Base-by-base conservation (phyloP, 2,113 vertebrate species). In the Crocuta crocuta region DNA sequence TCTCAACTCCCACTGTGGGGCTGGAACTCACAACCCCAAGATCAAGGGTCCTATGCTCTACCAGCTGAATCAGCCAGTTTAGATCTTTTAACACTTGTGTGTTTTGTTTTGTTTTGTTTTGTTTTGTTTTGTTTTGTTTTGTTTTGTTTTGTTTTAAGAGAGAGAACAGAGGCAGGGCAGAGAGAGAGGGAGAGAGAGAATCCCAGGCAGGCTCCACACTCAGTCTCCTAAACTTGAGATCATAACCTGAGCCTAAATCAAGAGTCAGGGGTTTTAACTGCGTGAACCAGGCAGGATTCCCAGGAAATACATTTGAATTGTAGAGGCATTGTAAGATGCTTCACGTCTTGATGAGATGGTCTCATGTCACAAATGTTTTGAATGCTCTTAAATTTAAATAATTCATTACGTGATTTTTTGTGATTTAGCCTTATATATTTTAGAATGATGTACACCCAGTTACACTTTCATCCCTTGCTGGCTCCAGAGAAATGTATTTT, bases 261-360 rank as follows among this genome's bases (percentile, higher is more conserved):
- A 3, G 23, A 74, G 71, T 23, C 23, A 74, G 71, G 43, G 12
- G 17, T 23, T 28, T 28, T 74, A 74, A 74, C 39, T 26, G 23
- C 43, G 39, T 45, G 39, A 45, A 24, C 39, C 23, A 26, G 39
- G 10, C 39, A 74, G 23, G 71, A 5, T 24, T 23, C 39, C 73
- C 63, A 94, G 88, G 61, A 80, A 66, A 61, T 78, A 74, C 61
- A 83, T 65, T 96, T 94, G 96, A 86, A 86, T 79, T 83, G 39
- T 74, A 73, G 43, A 89, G 19, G 24, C 71, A 80, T 48, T 83
- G 10, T 90, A 48, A 78, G 92, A 90, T 88, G 11, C 7, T 35
- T 93, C 35, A 35, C 13, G 82, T 82, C 80, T 66, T 82, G 71
- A 85, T 73, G 19, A 21, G 19, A 9, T 95, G 31, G 45, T 70